A percentile compares a stretch with the other conserved stretches of the same genome.
Conservation (phyloP, 1,140 invertebrate species). For the Lepidostoma basale region DNA sequence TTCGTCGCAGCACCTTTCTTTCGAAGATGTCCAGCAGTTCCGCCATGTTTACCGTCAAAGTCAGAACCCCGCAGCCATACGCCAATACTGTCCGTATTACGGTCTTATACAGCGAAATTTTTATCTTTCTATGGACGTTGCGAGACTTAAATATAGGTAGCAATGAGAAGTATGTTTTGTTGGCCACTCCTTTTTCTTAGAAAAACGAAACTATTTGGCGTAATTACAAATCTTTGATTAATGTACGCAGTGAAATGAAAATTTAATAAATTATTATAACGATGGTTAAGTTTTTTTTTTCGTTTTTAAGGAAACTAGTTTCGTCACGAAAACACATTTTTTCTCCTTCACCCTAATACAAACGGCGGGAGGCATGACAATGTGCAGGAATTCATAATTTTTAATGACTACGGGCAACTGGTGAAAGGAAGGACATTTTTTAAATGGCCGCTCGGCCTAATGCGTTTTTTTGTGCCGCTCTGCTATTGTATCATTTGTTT, state of each 20-base stretch:
- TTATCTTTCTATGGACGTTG: not conserved
- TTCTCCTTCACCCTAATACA: not conserved
- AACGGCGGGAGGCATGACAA: constrained; percentile 37
- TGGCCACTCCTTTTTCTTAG: no score
- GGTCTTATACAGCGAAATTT: not conserved
- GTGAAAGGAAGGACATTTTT: constrained; percentile 15
- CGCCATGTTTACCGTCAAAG: no score
- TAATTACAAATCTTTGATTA: no score
- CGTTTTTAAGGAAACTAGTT: not conserved
- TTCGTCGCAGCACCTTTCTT: no score
- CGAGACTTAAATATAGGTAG: no score
- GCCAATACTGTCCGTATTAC: not conserved
- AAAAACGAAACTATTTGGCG: no score
- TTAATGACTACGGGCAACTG: constrained; percentile 18
- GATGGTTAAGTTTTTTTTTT: not conserved
- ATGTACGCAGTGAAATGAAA: no score
- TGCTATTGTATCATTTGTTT: constrained; percentile 14
- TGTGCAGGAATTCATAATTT: constrained; percentile 42
- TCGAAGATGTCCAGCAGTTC: no score
- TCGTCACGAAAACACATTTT: not conserved
- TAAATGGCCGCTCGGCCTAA: constrained; percentile 10
- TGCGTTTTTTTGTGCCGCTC: constrained; percentile 14
- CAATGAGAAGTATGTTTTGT: no score
- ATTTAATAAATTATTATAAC: no score
- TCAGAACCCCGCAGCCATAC: no score